Base-by-base conservation (phyloP, 2,113 vertebrate genomes). In the Pleuronectes platessa region DNA sequence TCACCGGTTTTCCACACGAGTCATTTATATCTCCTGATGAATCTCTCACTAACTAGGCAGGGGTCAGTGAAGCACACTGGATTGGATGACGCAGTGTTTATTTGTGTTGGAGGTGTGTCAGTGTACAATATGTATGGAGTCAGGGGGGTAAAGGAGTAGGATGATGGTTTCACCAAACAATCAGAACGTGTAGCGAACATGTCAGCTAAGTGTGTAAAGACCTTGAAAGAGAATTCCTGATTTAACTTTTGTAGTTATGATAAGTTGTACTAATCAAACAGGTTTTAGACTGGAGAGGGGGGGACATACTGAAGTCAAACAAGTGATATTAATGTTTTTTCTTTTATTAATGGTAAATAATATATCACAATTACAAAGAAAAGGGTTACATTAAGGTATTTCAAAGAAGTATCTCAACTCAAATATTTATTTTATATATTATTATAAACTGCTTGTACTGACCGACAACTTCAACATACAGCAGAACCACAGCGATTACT, bases 1-100 rank as follows among this genome's bases (percentile, higher is more conserved):
- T 60, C 45, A 49, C 82, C 70, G 20, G 0, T 86, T 27, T 80
- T 47, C 78, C 63, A 37, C 18, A 37, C 66, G 78, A 82, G 49
- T 86, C 86, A 79, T 2, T 37, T 6, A 69, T 65, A 31, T 31
- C 31, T 31, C 31, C 31, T 8, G 31, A 31, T 31, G 31, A 31
- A 31, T 31, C 31, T 31, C 31, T 31, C 31, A 31, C 31, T 7
- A 6, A 31, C 31, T 54, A 27, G 21, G 12, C n/a, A 17, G 58
- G n/a, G 14, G 4, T 14, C 4, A 64, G 40, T 13, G 40, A 42
- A 11, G 13, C 40, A 11, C 40, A 42, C 40, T 13, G 78, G 74
- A 69, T 72, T 47, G 55, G 27, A 31, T 24, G 37, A 54, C 14
- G 9, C 27, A 20, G 26, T 71, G 69, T 71, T 47, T 69, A 65